Base-by-base conservation (phyloP, 2,888 invertebrate species). In the Agriopis aurantiaria region DNA sequence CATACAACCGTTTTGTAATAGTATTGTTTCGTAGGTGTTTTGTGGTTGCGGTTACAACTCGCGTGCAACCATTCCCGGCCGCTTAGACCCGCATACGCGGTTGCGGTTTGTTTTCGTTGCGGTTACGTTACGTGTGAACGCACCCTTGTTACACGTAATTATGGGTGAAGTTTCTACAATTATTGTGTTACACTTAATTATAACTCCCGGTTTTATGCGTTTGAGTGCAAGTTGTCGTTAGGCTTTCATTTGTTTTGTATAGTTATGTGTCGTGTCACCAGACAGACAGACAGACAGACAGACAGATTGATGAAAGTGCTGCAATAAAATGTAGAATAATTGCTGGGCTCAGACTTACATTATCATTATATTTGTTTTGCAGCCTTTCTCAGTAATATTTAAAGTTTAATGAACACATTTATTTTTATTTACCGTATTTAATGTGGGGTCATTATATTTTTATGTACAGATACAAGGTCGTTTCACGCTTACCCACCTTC, bases 41-140 rank as follows among this genome's bases (percentile, higher is more conserved):
- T 51, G 65, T 8, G 55, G 55, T 63, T 49, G 60, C 9, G 17
- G 57, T 23, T 8, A 11, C 46, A 23, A 14, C 33, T 61, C 14
- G 57, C 49, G 45, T 67, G 56, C 49, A 57, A 33, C 40, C 51
- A 62, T n/a, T 61, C 43, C 61, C 67, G 67, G 56, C 52, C 5
- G 33, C 5, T 33, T 5, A 33, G 33, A 33, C 33, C 57, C 57
- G 57, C 62, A 51, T 9, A 9, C 23, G 53, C 51, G 46, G 49
- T 12, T 45, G 58, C 53, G n/a, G n/a, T 14, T 17, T 57, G 69
- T 65, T 69, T 57, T 60, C 46, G 58, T 52, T 65, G 69, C 65
- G 69, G 69, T 62, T 49, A 59, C 48, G 56, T 33, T 41, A 11
- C 65, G 63, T 65, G 65, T 65, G 53, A 52, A 65, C 65, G 57